phyloP scores from a whole-genome alignment of 2,888 invertebrate genomes.

The Deilephila porcellus region DNA sequence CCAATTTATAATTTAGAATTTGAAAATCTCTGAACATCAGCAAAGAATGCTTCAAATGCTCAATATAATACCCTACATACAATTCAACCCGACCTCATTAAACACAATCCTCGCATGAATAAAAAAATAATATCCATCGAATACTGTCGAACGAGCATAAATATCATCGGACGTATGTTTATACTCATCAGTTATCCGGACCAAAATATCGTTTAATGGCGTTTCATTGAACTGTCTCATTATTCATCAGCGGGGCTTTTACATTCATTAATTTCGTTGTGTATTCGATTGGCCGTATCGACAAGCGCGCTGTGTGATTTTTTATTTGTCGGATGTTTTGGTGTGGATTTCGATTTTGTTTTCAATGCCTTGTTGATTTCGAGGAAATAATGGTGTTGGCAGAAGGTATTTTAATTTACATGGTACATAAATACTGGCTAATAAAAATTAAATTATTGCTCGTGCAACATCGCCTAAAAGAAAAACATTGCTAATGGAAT shows the following conservation, averaged over 20 bases:
- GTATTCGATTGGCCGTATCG: constrained; percentile 23
- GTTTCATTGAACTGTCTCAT: constrained; percentile 32
- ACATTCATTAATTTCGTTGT: constrained; percentile 31
- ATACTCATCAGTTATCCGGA: constrained; percentile 15
- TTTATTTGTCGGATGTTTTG: constrained; percentile 14
- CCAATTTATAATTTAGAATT: no score
- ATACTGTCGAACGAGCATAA: neutral
- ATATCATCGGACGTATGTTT: neutral
- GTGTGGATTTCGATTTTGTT: neutral
- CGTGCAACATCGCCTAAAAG: no score
- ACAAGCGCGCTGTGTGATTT: constrained; percentile 18
- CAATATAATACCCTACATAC: neutral
- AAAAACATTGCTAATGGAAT: no score
- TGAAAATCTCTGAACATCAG: no score
- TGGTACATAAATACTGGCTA: no score
- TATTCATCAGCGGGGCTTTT: constrained; percentile 33
- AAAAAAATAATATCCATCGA: neutral
- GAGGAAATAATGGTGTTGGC: no score
- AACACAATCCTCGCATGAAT: neutral
- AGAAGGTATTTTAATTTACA: no score
- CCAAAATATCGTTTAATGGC: constrained; percentile 32
- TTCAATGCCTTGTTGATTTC: no score
- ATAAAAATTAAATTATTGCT: no score
- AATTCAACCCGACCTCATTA: neutral
- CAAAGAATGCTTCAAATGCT: no score